phyloP scores from a whole-genome alignment of 2,113 vertebrate genomes.

The Phasianus colchicus region DNA sequence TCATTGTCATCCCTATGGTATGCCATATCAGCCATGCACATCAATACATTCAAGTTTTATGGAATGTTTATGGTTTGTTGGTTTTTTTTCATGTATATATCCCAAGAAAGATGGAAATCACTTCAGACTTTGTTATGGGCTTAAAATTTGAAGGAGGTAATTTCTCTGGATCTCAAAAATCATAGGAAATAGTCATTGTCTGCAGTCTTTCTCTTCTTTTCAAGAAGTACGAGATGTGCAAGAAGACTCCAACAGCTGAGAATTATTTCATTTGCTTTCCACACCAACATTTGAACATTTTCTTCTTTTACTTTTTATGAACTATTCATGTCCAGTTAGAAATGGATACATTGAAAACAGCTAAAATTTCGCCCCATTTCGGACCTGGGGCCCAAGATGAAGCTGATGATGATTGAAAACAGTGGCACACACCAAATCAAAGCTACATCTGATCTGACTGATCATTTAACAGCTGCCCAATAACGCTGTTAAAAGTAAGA shows the following conservation, averaged over 20 bases:
- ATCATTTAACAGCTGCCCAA: not conserved
- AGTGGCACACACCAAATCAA: not conserved
- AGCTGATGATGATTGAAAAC: not conserved
- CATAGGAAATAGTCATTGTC: not conserved
- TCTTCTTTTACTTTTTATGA: not conserved
- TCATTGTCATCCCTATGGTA: not conserved
- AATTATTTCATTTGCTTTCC: not conserved
- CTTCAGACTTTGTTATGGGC: not conserved
- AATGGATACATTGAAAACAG: not conserved
- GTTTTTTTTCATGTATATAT: not conserved
- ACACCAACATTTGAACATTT: not conserved
- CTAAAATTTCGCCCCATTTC: not conserved
- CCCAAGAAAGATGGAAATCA: not conserved
- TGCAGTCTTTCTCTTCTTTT: not conserved
- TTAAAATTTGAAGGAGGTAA: not conserved
- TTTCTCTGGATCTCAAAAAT: not conserved
- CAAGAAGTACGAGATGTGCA: not conserved
- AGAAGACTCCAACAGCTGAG: fast-evolving
- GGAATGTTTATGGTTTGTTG: not conserved
- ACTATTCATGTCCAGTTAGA: not conserved
- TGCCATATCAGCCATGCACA: not conserved
- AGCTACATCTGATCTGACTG: not conserved
- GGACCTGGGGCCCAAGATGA: not conserved
- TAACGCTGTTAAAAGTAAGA: not conserved
- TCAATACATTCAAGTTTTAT: not conserved